Percentiles rank a stretch among this genome's conserved stretches.
Evolutionary conservation across 2,797 vertebrate genomes (phyloP).

Genomic region (Characodon lateralis): DNA sequence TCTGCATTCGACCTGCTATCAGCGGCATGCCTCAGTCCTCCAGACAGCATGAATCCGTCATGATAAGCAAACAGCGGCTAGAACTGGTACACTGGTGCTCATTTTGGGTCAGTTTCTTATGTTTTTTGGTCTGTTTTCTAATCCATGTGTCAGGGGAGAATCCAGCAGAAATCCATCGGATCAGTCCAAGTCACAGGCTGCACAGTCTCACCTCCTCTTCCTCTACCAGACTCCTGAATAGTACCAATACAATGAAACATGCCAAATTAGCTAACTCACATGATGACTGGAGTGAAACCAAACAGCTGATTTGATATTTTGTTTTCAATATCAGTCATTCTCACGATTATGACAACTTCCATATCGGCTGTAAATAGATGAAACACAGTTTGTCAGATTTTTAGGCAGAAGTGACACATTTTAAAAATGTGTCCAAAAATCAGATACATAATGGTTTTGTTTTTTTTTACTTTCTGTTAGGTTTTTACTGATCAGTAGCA

Average conservation of each 20-base stretch:
- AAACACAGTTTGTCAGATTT: not conserved
- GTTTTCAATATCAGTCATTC: not conserved
- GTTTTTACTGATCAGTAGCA: no score
- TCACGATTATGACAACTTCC: not conserved
- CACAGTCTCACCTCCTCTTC: conserved; percentile 77
- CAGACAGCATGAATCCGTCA: conserved; percentile 73
- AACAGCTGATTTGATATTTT: not conserved
- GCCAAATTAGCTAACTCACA: not conserved
- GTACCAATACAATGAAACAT: conserved; percentile 23
- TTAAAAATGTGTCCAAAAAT: not conserved
- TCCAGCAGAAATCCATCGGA: conserved; percentile 10
- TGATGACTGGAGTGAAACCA: not conserved
- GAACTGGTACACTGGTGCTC: conserved; percentile 43
- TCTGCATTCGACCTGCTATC: conserved; percentile 75
- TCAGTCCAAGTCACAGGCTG: conserved; percentile 49
- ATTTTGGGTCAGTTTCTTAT: conserved; percentile 39
- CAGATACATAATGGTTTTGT: not conserved
- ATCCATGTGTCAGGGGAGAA: conserved; percentile 30
- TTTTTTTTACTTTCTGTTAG: not conserved
- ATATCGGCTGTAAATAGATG: not conserved
- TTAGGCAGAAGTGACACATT: not conserved
- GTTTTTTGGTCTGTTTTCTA: conserved; percentile 46
- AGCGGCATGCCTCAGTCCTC: conserved; percentile 59
- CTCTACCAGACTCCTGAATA: conserved; percentile 77
- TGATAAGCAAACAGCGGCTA: conserved; percentile 70